A percentile compares a stretch with the other conserved stretches of the same genome.
phyloP scores from a whole-genome alignment of 2,888 invertebrate species.

The Chloroclysta siterata region DNA sequence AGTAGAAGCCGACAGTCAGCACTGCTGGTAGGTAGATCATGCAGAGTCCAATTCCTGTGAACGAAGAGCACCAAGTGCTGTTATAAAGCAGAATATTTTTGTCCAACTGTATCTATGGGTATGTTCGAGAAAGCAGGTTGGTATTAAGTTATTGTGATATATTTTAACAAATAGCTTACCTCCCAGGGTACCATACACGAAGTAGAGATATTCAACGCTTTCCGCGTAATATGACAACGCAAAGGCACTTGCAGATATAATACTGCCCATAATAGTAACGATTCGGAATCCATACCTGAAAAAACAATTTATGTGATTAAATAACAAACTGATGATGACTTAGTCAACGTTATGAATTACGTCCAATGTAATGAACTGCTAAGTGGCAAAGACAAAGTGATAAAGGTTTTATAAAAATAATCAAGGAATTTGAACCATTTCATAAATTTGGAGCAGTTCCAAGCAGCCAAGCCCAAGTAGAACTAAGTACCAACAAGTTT shows the following conservation, averaged over 20 bases:
- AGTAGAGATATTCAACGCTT: slow-evolving; percentile 90
- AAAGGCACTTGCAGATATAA: slow-evolving; percentile 89
- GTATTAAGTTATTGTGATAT: background rate
- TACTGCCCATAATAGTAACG: slow-evolving; percentile 93
- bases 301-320: background rate
- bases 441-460: no score
- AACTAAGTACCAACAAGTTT: no score
- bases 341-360: no score
- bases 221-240: slow-evolving; percentile 89
- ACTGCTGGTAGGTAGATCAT: slow-evolving; percentile 98
- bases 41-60: slow-evolving; percentile 93
- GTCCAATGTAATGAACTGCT: no score
- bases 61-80: slow-evolving; percentile 7
- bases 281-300: slow-evolving; percentile 92
- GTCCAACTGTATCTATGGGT: no score
- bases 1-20: slow-evolving; percentile 98
- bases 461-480: no score
- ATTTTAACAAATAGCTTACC: slow-evolving; percentile 74
- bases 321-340: no score
- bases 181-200: slow-evolving; percentile 93
- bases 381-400: no score
- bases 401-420: no score
- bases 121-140: no score
- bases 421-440: no score
- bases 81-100: background rate